phyloP scores from a whole-genome alignment of 2,888 invertebrate species.

The Leptinotarsa haldemani region DNA sequence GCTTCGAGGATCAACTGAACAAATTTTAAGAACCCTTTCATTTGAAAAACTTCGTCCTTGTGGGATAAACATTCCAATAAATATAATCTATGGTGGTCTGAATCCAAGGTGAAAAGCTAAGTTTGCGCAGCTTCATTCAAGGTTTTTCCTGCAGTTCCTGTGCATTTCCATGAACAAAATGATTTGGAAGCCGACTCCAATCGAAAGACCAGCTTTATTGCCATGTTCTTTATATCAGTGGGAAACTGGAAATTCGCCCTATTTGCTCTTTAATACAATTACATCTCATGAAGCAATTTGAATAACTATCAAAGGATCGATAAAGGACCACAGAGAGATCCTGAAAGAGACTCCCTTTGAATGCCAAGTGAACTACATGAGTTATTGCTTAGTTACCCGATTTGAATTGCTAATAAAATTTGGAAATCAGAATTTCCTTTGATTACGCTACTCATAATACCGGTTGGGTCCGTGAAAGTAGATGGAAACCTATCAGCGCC shows the following conservation, averaged over 20 bases:
- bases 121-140: no score
- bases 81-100: no score
- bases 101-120: no score
- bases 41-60: no score
- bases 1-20: no score
- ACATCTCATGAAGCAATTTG: constrained; percentile 47
- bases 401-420: constrained; percentile 62
- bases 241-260: constrained; percentile 3
- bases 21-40: no score
- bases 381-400: constrained; percentile 58
- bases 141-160: no score
- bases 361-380: constrained; percentile 58
- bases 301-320: constrained; percentile 52
- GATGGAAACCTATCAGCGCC: neutral
- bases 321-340: constrained; percentile 43
- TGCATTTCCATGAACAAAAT: no score
- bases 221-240: neutral
- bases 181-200: no score
- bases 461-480: constrained; percentile 3
- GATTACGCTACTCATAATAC: constrained; percentile 47
- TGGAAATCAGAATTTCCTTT: constrained; percentile 58
- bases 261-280: constrained; percentile 38
- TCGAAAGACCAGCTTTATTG: no score
- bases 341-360: constrained; percentile 49
- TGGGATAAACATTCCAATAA: no score